Base-by-base conservation (phyloP, 2,113 vertebrate genomes). In the Thomomys bottae region DNA sequence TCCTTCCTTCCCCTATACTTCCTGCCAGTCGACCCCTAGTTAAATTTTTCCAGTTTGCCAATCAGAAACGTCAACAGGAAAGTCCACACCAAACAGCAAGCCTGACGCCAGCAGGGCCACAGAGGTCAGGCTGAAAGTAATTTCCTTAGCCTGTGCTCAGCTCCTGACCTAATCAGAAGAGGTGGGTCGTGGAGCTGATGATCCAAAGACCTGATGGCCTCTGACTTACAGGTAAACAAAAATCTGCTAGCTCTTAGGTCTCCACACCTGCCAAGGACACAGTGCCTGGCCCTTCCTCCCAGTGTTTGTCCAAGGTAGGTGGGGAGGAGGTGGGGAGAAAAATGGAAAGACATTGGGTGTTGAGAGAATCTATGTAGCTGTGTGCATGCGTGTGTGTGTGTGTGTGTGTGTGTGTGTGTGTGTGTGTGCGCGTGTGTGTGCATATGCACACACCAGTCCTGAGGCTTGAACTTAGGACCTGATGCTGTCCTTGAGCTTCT, bases 181-280 rank as follows among this genome's bases (percentile, higher is more conserved):
- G 78, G 88, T 3, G 8, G 83, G 21, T 40, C 32, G 7, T 0
- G 0, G 17, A 49, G n/a, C 26, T 83, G 90, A 90, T n/a, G n/a
- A n/a, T n/a, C 76, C 95, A 95, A 90, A 72, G 94, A 95, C 95
- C 75, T 63, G 21, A 45, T 26, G 90, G 90, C 40, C 84, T 66
- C 61, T 71, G 66, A 76, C 92, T 78, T 87, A 32, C 10, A 2
- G 26, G 91, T 84, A 90, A 96, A 95, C 81, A 95, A 66, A 86
- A 26, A 83, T 61, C 7, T 89, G 93, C 82, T 87, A 59, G 6
- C 38, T 59, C 54, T 67, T 61, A 30, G 24, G 42, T 71, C 59
- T 38, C 8, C 17, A 49, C 38, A 84, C 77, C 57, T 12, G 24
- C 24, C 72, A 64, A 78, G 94, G 82, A 45, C 92, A 79, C 73